Evolutionary conservation across 2,888 invertebrate genomes (phyloP).

Genomic region (Cataglyphis livida): DNA sequence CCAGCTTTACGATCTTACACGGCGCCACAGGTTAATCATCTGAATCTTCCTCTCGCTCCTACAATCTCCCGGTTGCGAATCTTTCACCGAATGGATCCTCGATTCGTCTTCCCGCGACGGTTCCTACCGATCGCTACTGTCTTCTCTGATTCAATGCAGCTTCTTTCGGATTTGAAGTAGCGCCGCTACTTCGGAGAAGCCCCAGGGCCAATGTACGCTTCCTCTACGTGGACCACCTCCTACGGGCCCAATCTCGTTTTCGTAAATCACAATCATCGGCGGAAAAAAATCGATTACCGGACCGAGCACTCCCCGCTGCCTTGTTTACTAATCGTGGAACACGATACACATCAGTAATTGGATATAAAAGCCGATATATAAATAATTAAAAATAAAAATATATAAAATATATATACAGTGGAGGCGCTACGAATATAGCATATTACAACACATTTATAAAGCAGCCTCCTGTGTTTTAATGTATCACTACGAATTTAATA

Average conservation of each 20-base stretch:
- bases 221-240: slow-evolving; percentile 59
- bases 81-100: slow-evolving; percentile 53
- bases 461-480: background rate
- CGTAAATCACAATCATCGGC: slow-evolving; percentile 64
- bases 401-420: background rate
- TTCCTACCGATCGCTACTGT: slow-evolving; percentile 64
- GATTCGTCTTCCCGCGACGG: slow-evolving; percentile 27
- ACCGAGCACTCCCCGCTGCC: background rate
- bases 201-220: slow-evolving; percentile 55
- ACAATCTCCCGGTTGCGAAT: slow-evolving; percentile 23
- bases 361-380: slow-evolving; percentile 13
- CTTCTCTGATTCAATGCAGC: slow-evolving; percentile 58
- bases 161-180: background rate
- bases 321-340: slow-evolving; percentile 36
- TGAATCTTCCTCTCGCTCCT: slow-evolving; percentile 69
- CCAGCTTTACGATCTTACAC: slow-evolving; percentile 78
- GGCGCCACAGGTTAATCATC: slow-evolving; percentile 82
- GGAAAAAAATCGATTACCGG: slow-evolving; percentile 12
- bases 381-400: slow-evolving; percentile 34
- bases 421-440: background rate
- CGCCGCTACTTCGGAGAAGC: slow-evolving; percentile 58
- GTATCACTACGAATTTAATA: slow-evolving; percentile 13
- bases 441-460: slow-evolving; percentile 3
- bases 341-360: slow-evolving; percentile 25
- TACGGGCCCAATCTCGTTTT: slow-evolving; percentile 59